Evolutionary conservation across 2,113 vertebrate genomes (phyloP).

Genomic region (Oophaga pumilio): DNA sequence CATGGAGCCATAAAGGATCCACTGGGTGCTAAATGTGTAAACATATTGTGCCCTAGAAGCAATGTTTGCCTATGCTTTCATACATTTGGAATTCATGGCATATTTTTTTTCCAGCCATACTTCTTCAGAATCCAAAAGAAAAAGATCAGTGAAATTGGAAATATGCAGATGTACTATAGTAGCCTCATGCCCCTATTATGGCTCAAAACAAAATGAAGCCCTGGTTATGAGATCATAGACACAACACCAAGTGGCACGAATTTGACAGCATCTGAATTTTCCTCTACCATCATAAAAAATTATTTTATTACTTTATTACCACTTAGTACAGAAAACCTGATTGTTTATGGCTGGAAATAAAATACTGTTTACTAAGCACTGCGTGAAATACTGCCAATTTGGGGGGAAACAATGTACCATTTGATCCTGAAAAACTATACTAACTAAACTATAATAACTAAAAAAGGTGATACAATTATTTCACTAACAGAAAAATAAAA

Average conservation of each 20-base stretch:
- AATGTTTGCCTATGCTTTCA: too few relatives aligned
- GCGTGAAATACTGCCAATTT: not conserved
- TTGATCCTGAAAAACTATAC: too few relatives aligned
- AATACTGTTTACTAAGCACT: not conserved
- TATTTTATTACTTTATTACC: not conserved
- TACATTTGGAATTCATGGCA: too few relatives aligned
- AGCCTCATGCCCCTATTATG: not conserved
- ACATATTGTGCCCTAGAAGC: too few relatives aligned
- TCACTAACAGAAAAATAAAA: too few relatives aligned
- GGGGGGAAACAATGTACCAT: not conserved
- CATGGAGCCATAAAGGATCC: not conserved
- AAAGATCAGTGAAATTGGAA: not conserved
- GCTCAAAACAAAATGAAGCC: not conserved
- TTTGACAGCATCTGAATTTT: not conserved
- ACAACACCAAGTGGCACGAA: not conserved
- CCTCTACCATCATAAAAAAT: not conserved
- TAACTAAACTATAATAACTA: not conserved
- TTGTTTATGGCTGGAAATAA: not conserved
- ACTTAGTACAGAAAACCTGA: not conserved
- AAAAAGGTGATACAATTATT: not conserved
- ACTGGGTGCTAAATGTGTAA: not conserved
- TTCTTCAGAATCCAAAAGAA: not conserved
- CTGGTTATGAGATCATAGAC: not conserved
- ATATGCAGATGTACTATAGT: not conserved
- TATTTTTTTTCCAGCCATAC: not conserved